Evolutionary conservation across 2,113 vertebrate genomes (phyloP).

Genomic region (Phaethornis superciliosus): DNA sequence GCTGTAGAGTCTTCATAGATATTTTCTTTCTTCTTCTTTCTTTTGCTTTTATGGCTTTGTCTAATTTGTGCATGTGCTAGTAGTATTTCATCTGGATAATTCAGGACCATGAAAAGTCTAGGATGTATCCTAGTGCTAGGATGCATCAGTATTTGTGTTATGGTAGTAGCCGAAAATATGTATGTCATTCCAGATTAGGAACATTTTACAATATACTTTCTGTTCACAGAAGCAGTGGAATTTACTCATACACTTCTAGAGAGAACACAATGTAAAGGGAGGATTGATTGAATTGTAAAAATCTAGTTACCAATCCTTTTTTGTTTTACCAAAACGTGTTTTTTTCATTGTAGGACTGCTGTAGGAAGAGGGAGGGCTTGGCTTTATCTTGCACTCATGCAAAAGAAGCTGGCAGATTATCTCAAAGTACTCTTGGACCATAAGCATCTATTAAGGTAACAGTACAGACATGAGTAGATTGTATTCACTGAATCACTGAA

Average conservation of each 20-base stretch:
- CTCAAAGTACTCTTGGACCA: constrained; percentile 91
- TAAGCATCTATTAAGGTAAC: constrained; percentile 89
- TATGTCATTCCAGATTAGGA: background rate
- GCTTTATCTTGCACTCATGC: constrained; percentile 97
- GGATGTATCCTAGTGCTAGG: background rate
- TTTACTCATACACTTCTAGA: background rate
- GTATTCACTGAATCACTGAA: background rate
- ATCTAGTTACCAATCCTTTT: background rate
- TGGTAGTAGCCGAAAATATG: background rate
- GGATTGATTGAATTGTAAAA: background rate
- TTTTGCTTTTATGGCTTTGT: background rate
- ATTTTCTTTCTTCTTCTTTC: background rate
- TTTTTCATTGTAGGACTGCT: constrained; percentile 83
- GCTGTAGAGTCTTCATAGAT: background rate
- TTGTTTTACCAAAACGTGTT: background rate
- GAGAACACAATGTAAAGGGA: background rate
- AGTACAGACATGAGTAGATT: rapidly evolving
- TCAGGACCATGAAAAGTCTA: background rate
- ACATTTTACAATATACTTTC: background rate
- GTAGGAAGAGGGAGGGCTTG: constrained; percentile 93
- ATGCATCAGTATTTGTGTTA: background rate
- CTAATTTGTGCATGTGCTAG: background rate
- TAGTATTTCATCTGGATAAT: background rate
- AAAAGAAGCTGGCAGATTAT: constrained; percentile 97
- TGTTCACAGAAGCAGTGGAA: background rate